These are phyloP conservation scores for Tachysurus vachellii DNA, from an alignment of 2,113 vertebrate genomes.

Conservation along the genomic window DNA sequence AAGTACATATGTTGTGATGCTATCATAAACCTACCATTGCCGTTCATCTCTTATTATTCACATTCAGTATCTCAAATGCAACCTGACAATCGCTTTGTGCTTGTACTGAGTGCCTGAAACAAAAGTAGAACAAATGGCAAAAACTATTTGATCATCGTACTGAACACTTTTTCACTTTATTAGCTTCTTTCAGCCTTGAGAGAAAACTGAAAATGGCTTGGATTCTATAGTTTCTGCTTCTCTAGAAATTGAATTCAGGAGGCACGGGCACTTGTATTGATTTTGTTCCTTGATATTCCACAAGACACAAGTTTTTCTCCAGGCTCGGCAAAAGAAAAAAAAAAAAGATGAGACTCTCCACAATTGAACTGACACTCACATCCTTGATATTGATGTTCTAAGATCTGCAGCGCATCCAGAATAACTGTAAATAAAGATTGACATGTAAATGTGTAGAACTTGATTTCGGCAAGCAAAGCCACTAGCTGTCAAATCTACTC, in stretches of 20 bases:
- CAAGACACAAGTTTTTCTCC: constrained; percentile 61
- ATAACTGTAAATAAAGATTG: constrained; percentile 46
- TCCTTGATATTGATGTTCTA: constrained; percentile 41
- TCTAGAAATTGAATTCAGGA: constrained; percentile 59
- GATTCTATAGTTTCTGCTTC: constrained; percentile 47
- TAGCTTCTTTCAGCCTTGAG: constrained; percentile 42
- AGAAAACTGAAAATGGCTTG: constrained; percentile 37
- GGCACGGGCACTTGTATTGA: constrained; percentile 51
- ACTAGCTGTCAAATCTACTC: constrained; percentile 11
- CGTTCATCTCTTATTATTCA: background rate
- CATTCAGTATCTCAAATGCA: background rate
- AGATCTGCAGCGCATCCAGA: constrained; percentile 22
- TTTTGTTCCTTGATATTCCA: constrained; percentile 58
- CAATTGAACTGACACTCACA: constrained; percentile 48
- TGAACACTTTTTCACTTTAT: constrained; percentile 28
- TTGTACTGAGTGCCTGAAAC: background rate
- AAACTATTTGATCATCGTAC: constrained; percentile 8
- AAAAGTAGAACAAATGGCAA: background rate
- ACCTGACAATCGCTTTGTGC: background rate
- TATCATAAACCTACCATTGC: background rate
- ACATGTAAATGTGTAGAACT: constrained; percentile 30
- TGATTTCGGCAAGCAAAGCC: constrained; percentile 8
- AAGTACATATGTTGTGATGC: background rate
- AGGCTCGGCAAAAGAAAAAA: constrained; percentile 45
- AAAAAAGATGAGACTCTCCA: constrained; percentile 52